These are phyloP conservation scores for Chrysolophus pictus DNA, from an alignment of 2,797 vertebrate species.

Conservation along the genomic window DNA sequence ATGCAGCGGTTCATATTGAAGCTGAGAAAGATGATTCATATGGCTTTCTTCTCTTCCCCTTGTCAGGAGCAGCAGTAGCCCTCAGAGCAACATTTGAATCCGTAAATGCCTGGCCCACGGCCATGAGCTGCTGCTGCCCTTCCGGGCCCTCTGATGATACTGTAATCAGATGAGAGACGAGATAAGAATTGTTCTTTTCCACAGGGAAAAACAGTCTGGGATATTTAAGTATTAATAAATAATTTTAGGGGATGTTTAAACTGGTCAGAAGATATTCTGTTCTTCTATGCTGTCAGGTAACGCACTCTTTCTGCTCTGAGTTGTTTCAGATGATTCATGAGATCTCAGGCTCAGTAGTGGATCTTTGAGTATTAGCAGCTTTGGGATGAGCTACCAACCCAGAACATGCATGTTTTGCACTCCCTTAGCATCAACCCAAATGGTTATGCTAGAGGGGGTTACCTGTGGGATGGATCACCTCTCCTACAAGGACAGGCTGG, in stretches of 20 bases:
- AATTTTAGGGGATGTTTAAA: neutral
- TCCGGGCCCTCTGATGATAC: neutral
- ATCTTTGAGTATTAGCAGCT: neutral
- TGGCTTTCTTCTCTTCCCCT: conserved; percentile 7
- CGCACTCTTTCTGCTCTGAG: neutral
- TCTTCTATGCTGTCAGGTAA: neutral
- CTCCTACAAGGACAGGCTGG: too few relatives aligned
- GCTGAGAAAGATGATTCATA: conserved; percentile 7
- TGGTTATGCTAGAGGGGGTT: neutral
- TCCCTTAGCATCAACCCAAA: neutral
- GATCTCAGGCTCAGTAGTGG: neutral
- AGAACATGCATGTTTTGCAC: neutral
- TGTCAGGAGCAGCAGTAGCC: neutral
- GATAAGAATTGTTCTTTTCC: conserved; percentile 22
- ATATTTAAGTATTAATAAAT: neutral
- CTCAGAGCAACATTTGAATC: conserved; percentile 6
- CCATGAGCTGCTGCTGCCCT: neutral
- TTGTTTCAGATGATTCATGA: neutral
- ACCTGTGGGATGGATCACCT: too few relatives aligned
- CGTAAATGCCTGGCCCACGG: conserved; percentile 28
- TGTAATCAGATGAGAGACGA: neutral
- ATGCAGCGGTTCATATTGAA: neutral
- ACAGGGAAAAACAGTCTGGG: neutral
- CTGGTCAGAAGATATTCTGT: neutral
- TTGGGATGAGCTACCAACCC: neutral